phyloP scores from a whole-genome alignment of 1,140 invertebrate genomes.

The Ephestia elutella region DNA sequence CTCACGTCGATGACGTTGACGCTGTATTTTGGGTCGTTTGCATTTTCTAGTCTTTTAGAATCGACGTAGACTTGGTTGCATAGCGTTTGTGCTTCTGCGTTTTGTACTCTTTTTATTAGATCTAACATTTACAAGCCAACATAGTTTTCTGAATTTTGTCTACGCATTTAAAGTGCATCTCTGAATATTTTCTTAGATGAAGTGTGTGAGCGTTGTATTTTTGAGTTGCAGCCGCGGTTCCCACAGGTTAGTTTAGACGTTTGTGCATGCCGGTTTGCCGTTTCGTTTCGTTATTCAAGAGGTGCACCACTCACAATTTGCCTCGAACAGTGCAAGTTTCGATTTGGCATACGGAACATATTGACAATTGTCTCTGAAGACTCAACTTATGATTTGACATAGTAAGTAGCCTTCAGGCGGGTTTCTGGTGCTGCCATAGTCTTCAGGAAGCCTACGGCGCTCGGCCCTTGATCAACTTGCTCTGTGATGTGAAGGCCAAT shows the following conservation, averaged over 20 bases:
- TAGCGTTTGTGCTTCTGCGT: slow-evolving; percentile 33
- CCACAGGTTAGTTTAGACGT: slow-evolving; percentile 15
- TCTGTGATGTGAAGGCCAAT: slow-evolving; percentile 70
- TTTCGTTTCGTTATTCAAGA: slow-evolving; percentile 18
- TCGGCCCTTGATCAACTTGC: slow-evolving; percentile 52
- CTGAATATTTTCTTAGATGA: slow-evolving; percentile 19
- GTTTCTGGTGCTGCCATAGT: slow-evolving; percentile 8
- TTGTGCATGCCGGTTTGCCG: slow-evolving; percentile 16
- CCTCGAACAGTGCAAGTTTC: slow-evolving; percentile 2
- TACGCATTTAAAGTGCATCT: slow-evolving; percentile 31
- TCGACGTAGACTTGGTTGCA: slow-evolving; percentile 45
- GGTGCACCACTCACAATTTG: slow-evolving; percentile 13
- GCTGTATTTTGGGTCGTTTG: slow-evolving; percentile 53
- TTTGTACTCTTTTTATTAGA: slow-evolving; percentile 20
- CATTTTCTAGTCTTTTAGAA: slow-evolving; percentile 69
- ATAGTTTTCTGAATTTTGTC: slow-evolving; percentile 7
- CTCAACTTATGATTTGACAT: not conserved
- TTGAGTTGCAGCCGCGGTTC: slow-evolving; percentile 13
- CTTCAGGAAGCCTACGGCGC: slow-evolving; percentile 29
- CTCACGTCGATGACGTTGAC: slow-evolving; percentile 28
- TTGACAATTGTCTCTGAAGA: not conserved
- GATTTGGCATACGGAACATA: not conserved
- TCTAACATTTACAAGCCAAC: slow-evolving; percentile 16
- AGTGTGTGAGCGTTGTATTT: slow-evolving; percentile 23
- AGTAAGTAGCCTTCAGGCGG: not conserved